Base-by-base conservation (phyloP, 1,140 invertebrate species). In the Dreissena rostriformis region DNA sequence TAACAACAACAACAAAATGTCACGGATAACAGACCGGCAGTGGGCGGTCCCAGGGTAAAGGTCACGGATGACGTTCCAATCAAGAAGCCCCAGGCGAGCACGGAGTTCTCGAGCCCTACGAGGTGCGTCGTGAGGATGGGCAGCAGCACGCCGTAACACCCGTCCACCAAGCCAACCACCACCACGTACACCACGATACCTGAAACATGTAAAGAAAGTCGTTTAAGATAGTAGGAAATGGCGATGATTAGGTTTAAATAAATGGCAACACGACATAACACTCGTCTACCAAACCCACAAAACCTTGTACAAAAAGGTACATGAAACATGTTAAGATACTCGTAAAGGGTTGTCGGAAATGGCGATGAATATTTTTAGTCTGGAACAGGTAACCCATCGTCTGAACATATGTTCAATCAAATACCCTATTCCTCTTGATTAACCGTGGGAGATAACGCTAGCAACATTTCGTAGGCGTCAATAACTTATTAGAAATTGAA, bases 71-170 rank as follows among this genome's bases (percentile, higher is more conserved):
- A 86, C 6, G 86, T 84, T 10, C 89, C 86, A 22, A 86, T 85
- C 53, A 92, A 68, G 52, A 90, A 90, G 22, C 91, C 89, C 91
- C 91, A 92, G 5, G 90, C 91, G 12, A 90, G 49, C 1, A 89
- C 85, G 5, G 85, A 85, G 15, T 90, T 89, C 24, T 92, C 88
- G 51, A 73, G 61, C 17, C 87, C 89, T 24, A 90, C 81, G 49
- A 91, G 68, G 0, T 86, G 78, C 10, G 85, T 51, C n/a, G 91
- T 92, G 63, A 91, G 57, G 0, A 90, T 85, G 1, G 91, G 90
- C 7, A 92, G 82, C n/a, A 91, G 75, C 0, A 92, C 91, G 1
- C 90, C 88, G 66, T 88, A 91, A 77, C 90, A 91, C 1, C 91
- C 91, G 71, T 92, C 91, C 5, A 91, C 87, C 12, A 92, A 71